phyloP scores from a whole-genome alignment of 2,797 vertebrate genomes.

The Psittacula echo region DNA sequence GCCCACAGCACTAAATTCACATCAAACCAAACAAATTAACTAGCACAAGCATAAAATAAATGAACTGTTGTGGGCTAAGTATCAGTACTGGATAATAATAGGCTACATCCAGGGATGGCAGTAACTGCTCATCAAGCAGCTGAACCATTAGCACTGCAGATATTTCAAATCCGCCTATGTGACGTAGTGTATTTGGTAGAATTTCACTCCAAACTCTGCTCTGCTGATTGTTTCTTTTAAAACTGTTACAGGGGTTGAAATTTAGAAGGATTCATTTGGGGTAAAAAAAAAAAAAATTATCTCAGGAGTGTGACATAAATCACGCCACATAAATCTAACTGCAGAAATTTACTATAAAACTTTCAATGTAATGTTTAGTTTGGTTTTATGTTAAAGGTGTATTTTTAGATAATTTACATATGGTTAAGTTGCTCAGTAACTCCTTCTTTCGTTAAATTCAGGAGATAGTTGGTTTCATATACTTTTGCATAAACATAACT shows the following conservation, averaged over 20 bases:
- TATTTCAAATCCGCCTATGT: background rate
- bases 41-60: background rate
- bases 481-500: fast-evolving
- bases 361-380: background rate
- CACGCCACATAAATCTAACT: background rate
- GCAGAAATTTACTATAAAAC: background rate
- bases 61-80: background rate
- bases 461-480: background rate
- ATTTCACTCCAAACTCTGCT: background rate
- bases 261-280: background rate
- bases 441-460: background rate
- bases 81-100: background rate
- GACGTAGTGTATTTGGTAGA: background rate
- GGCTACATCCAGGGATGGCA: background rate
- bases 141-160: background rate
- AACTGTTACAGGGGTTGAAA: background rate
- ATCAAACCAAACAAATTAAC: constrained; percentile 5
- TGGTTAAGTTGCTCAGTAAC: background rate
- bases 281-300: background rate
- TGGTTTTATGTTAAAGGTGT: background rate
- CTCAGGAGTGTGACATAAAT: background rate
- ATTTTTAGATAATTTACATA: background rate
- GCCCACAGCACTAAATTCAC: background rate
- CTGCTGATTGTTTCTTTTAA: background rate
- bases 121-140: background rate